These are phyloP conservation scores for Scaptomyza hsui DNA, from an alignment of 1,140 invertebrate genomes.

Conservation along the genomic window DNA sequence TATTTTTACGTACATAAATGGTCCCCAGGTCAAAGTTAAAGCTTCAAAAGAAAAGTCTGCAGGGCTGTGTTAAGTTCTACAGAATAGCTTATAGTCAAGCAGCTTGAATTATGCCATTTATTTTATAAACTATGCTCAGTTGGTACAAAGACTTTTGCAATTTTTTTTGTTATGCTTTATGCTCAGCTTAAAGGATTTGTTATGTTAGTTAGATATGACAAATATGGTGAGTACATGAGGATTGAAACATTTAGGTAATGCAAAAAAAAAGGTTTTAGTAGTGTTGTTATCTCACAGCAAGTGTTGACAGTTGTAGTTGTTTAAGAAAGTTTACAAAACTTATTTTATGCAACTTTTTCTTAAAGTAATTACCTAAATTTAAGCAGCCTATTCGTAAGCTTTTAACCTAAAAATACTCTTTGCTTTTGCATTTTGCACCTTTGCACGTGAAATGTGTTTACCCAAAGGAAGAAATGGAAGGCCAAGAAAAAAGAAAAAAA, in stretches of 20 bases:
- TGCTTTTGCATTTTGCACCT: conserved; percentile 56
- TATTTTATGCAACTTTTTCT: neutral
- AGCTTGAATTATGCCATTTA: neutral
- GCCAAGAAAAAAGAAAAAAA: neutral
- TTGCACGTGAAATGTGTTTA: conserved; percentile 72
- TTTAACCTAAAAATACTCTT: conserved; percentile 37
- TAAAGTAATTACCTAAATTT: conserved; percentile 24
- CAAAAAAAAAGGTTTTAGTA: neutral
- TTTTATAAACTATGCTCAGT: neutral
- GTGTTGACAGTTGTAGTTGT: neutral
- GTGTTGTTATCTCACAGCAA: neutral
- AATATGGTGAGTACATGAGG: conserved; percentile 4
- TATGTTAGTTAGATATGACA: conserved; percentile 17
- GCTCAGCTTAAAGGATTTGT: conserved; percentile 30
- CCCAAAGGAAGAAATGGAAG: conserved; percentile 6
- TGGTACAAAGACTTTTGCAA: neutral
- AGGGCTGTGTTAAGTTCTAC: neutral
- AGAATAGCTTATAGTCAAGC: neutral
- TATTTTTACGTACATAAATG: too few relatives aligned
- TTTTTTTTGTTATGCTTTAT: conserved; percentile 4
- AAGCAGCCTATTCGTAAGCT: conserved; percentile 28
- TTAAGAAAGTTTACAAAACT: neutral
- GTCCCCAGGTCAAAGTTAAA: too few relatives aligned
- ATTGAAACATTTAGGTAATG: neutral
- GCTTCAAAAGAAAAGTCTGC: neutral